These are phyloP conservation scores for Stictocephala bisonia DNA, from an alignment of 2,888 invertebrate genomes.

Conservation along the genomic window DNA sequence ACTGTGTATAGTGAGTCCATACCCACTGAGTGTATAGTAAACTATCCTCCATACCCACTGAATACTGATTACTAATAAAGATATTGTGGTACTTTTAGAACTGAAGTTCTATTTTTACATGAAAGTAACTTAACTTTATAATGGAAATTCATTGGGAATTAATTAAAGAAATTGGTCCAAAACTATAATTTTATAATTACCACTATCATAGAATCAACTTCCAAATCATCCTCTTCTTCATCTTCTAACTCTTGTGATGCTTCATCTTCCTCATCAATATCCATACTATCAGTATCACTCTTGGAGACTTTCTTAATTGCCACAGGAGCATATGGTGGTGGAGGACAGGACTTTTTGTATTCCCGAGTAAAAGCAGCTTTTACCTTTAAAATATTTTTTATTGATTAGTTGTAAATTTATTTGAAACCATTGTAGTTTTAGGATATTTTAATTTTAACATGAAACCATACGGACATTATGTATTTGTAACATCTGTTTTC, in stretches of 20 bases:
- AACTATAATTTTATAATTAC: slow-evolving; percentile 65
- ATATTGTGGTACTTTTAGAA: too few species aligned
- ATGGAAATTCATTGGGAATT: too few species aligned
- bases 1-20: too few species aligned
- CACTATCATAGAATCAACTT: slow-evolving; percentile 79
- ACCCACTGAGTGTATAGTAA: too few species aligned
- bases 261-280: slow-evolving; percentile 62
- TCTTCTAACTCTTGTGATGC: slow-evolving; percentile 63
- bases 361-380: slow-evolving; percentile 94
- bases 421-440: not conserved
- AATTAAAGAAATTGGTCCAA: too few species aligned
- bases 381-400: slow-evolving; percentile 68
- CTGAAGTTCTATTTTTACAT: too few species aligned
- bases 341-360: slow-evolving; percentile 85
- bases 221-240: slow-evolving; percentile 66
- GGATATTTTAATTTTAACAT: too few species aligned
- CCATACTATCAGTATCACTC: slow-evolving; percentile 63
- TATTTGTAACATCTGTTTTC: too few species aligned
- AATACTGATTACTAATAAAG: too few species aligned
- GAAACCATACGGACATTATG: too few species aligned
- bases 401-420: not conserved
- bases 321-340: slow-evolving; percentile 81
- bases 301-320: slow-evolving; percentile 73
- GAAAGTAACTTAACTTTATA: too few species aligned
- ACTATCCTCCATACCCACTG: too few species aligned